These are phyloP conservation scores for Caenorhabditis macrosperma DNA, from an alignment of 2,888 invertebrate genomes.

Conservation along the genomic window DNA sequence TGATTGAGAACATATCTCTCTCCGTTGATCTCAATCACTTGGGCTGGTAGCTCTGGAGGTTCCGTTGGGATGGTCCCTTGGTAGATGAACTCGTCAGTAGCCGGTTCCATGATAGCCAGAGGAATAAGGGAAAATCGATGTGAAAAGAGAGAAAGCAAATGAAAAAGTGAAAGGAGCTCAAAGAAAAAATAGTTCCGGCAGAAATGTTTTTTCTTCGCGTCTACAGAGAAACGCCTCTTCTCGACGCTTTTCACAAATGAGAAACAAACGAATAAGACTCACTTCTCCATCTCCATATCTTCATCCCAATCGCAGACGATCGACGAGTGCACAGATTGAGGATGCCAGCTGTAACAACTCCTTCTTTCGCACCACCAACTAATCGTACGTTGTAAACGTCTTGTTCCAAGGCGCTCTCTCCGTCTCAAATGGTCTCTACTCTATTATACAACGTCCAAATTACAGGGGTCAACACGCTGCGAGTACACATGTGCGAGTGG, in stretches of 20 bases:
- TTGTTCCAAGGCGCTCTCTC: slow-evolving; percentile 14
- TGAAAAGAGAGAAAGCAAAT: no score
- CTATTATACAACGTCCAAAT: slow-evolving; percentile 49
- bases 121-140: neutral
- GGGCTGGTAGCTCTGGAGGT: slow-evolving; percentile 18
- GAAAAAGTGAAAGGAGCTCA: no score
- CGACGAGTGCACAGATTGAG: slow-evolving; percentile 17
- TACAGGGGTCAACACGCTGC: slow-evolving; percentile 34
- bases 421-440: slow-evolving; percentile 29
- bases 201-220: no score
- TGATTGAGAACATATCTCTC: slow-evolving; percentile 19
- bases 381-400: slow-evolving; percentile 27
- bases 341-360: slow-evolving; percentile 52
- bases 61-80: slow-evolving; percentile 13
- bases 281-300: slow-evolving; percentile 45
- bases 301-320: slow-evolving; percentile 26
- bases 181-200: no score
- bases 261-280: slow-evolving; percentile 3
- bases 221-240: no score
- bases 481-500: slow-evolving; percentile 11
- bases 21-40: slow-evolving; percentile 32
- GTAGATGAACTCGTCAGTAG: slow-evolving; percentile 20
- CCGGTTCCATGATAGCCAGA: slow-evolving; percentile 10
- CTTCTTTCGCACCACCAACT: slow-evolving; percentile 2
- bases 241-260: neutral